Conservation (phyloP, 2,797 vertebrate species). For the Melanotaenia boesemani region DNA sequence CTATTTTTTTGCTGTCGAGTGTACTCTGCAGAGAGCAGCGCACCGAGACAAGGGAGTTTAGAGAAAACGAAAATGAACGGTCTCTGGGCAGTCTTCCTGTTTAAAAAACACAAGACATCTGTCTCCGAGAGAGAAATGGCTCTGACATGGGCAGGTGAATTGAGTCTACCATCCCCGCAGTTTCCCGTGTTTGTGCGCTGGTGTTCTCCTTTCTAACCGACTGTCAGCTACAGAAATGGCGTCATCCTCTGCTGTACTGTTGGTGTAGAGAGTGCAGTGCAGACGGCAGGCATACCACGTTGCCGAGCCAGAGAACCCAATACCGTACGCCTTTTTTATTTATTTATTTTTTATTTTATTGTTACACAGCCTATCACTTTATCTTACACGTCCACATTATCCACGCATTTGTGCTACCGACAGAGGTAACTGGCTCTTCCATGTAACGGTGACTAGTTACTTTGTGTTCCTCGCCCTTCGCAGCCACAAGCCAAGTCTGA, state of each 20-base stretch:
- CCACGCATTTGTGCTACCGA: constrained; percentile 32
- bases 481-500: constrained; percentile 39
- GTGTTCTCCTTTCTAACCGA: constrained; percentile 62
- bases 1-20: constrained; percentile 48
- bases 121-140: constrained; percentile 21
- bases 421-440: constrained; percentile 13
- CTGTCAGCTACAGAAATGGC: constrained; percentile 85
- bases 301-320: constrained; percentile 36
- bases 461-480: constrained; percentile 48
- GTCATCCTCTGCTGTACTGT: constrained; percentile 82
- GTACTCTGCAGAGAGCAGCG: constrained; percentile 58
- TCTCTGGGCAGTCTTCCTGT: constrained; percentile 31
- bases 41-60: constrained; percentile 43
- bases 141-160: constrained; percentile 50
- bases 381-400: constrained; percentile 10
- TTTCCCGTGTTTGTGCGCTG: constrained; percentile 41
- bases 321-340: constrained; percentile 11
- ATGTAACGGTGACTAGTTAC: constrained; percentile 28
- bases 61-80: constrained; percentile 45
- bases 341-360: neutral
- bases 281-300: constrained; percentile 63
- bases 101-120: constrained; percentile 4
- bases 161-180: constrained; percentile 21
- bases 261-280: constrained; percentile 66
- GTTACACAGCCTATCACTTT: constrained; percentile 8